Conservation (phyloP, 1,140 invertebrate genomes). For the Ceratosolen fusciceps region DNA sequence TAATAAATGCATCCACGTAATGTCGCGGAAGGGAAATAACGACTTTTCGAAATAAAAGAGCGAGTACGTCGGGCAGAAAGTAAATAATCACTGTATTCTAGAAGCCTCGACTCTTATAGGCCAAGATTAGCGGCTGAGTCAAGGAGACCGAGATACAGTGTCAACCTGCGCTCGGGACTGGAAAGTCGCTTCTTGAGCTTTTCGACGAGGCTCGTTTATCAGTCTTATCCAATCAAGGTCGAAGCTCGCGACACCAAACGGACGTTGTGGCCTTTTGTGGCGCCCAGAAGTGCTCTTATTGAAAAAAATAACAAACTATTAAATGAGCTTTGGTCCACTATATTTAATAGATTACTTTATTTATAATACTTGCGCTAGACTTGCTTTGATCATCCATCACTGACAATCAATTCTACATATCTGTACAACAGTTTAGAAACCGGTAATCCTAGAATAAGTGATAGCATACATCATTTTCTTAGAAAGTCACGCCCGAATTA, state of each 20-base stretch:
- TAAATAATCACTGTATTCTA: neutral
- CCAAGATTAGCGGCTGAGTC: neutral
- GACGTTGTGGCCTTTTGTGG: neutral
- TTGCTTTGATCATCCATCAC: too few relatives aligned
- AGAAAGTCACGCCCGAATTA: too few relatives aligned
- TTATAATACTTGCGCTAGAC: too few relatives aligned
- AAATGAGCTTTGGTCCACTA: too few relatives aligned
- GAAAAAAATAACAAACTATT: too few relatives aligned
- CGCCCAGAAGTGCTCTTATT: too few relatives aligned
- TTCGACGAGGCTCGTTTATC: neutral
- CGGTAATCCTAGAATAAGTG: too few relatives aligned
- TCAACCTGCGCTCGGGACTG: neutral
- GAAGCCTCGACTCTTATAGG: neutral
- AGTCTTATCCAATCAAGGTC: conserved; percentile 7
- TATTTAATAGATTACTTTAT: too few relatives aligned
- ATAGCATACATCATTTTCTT: too few relatives aligned
- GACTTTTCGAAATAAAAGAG: neutral
- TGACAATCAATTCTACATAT: too few relatives aligned
- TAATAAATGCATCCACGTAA: too few relatives aligned
- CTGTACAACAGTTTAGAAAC: too few relatives aligned
- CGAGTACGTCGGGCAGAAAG: neutral
- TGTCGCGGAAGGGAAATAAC: neutral
- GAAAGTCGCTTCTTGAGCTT: neutral
- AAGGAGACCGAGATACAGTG: neutral
- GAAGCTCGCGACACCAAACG: neutral